These are phyloP conservation scores for Tenthredo mesomela DNA, from an alignment of 2,888 invertebrate genomes.

Conservation along the genomic window DNA sequence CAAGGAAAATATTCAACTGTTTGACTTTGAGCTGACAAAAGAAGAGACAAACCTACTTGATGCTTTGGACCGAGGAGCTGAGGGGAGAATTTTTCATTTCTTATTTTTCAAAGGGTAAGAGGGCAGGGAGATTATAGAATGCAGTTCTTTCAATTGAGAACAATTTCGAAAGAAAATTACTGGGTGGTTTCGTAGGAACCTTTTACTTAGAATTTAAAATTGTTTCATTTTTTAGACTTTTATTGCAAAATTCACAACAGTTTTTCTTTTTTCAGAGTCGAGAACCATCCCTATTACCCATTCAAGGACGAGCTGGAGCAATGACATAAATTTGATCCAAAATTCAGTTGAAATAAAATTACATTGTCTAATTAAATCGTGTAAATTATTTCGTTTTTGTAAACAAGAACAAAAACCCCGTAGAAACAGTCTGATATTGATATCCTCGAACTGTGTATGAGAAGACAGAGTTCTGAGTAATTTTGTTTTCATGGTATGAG, in stretches of 20 bases:
- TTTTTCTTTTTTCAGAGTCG: conserved; percentile 78
- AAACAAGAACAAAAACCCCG: background rate
- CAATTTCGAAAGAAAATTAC: background rate
- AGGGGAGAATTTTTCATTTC: conserved; percentile 85
- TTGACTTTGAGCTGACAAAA: conserved; percentile 82
- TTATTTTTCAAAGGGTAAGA: conserved; percentile 77
- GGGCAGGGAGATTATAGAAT: background rate
- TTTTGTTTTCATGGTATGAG: too few relatives aligned
- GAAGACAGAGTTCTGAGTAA: too few relatives aligned
- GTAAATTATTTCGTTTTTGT: too few relatives aligned
- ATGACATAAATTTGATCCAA: conserved; percentile 8
- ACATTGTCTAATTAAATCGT: background rate
- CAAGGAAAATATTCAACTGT: conserved; percentile 85
- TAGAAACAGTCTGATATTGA: background rate
- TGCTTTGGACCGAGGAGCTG: conserved; percentile 82
- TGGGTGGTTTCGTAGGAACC: background rate
- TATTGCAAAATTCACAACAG: background rate
- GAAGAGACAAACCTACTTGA: conserved; percentile 81
- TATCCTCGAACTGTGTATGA: too few relatives aligned
- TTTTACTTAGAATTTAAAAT: background rate
- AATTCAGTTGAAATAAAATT: background rate
- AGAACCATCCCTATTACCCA: conserved; percentile 86
- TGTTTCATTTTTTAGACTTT: too few relatives aligned
- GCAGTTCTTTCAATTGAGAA: background rate
- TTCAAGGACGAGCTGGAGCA: conserved; percentile 76